Evolutionary conservation across 1,140 invertebrate genomes (phyloP).

Genomic region (Trichonephila inaurata): DNA sequence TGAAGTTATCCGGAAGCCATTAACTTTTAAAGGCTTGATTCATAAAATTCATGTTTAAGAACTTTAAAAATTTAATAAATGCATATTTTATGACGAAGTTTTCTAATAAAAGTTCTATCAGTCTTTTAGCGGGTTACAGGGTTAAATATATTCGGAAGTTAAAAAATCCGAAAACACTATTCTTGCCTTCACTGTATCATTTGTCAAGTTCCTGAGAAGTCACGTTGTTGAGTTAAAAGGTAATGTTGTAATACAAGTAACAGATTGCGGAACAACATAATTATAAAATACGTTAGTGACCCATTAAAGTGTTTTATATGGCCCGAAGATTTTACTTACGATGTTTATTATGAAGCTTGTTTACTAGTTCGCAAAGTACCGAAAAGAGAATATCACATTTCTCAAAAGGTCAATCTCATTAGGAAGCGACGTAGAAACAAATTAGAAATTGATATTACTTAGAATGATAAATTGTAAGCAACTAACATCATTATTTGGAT

Average conservation of each 20-base stretch:
- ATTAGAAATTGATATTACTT: not conserved
- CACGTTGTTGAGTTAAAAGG: not conserved
- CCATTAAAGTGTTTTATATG: not conserved
- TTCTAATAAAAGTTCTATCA: not conserved
- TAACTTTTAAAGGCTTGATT: too few relatives aligned
- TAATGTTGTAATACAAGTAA: not conserved
- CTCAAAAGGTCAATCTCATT: not conserved
- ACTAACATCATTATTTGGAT: too few relatives aligned
- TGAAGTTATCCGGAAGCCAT: too few relatives aligned
- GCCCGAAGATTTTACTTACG: not conserved
- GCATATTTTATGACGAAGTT: too few relatives aligned
- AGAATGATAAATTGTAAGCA: not conserved
- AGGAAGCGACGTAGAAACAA: not conserved
- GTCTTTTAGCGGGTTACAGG: not conserved
- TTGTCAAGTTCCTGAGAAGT: not conserved
- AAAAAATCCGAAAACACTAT: not conserved
- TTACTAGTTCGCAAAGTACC: not conserved
- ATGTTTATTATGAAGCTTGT: not conserved
- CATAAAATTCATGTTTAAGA: too few relatives aligned
- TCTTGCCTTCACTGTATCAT: not conserved
- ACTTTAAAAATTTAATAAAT: too few relatives aligned
- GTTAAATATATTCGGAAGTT: not conserved
- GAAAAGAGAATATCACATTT: not conserved
- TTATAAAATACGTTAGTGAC: constrained; percentile 1
- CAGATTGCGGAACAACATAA: not conserved